Percentiles rank a stretch among this genome's conserved stretches.
Conservation (phyloP, 2,113 vertebrate species). For the Myocastor coypus region DNA sequence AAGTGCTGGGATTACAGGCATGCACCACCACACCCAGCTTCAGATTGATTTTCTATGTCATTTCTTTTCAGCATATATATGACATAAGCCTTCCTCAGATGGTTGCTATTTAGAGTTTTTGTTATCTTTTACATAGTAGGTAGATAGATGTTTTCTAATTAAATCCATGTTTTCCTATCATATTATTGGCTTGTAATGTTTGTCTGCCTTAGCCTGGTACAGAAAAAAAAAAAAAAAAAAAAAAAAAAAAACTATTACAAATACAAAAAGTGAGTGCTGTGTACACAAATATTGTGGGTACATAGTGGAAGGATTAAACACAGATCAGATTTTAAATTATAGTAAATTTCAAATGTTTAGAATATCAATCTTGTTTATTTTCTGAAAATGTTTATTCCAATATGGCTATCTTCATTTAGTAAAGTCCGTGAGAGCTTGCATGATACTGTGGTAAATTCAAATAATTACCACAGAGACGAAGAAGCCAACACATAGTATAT, state of each 20-base stretch:
- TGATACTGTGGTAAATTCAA: background rate
- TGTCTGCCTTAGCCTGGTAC: background rate
- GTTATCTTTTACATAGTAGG: background rate
- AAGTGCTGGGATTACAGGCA: too few species aligned
- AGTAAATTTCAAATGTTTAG: background rate
- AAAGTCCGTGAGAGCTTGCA: background rate
- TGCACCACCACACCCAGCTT: too few species aligned
- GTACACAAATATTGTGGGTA: too few species aligned
- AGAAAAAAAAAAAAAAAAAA: too few species aligned
- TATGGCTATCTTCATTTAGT: background rate
- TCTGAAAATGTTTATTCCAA: background rate
- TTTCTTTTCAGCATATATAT: slow-evolving; percentile 38
- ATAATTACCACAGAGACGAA: background rate
- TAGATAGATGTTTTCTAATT: slow-evolving; percentile 11
- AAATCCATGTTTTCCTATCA: background rate
- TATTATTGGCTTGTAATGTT: background rate
- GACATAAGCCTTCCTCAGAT: background rate
- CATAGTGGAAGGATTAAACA: background rate
- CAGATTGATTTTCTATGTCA: slow-evolving; percentile 18
- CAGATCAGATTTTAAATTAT: background rate
- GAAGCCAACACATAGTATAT: background rate
- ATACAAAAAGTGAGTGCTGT: background rate
- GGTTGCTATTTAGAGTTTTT: background rate
- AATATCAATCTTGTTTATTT: background rate
- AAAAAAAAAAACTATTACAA: too few species aligned